Evolutionary conservation across 2,888 invertebrate species (phyloP).

Genomic region (Ganaspis brasiliensis): DNA sequence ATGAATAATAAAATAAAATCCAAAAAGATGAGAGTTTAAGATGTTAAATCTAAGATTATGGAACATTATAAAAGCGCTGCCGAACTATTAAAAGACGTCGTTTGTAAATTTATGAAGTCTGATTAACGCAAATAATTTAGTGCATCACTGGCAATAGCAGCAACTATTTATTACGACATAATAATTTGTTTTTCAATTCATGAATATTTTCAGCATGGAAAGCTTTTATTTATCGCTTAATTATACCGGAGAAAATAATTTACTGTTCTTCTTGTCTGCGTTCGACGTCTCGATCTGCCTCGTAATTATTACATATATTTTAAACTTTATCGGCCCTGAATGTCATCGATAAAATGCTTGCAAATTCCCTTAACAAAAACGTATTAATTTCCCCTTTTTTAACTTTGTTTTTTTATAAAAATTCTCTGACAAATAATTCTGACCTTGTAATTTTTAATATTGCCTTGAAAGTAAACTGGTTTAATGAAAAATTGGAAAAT

Average conservation of each 20-base stretch:
- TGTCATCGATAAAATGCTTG: conserved; percentile 31
- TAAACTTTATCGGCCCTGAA: conserved; percentile 36
- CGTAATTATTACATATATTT: conserved; percentile 44
- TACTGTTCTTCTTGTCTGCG: conserved; percentile 16
- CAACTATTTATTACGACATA: conserved; percentile 9
- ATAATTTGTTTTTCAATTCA: conserved; percentile 28
- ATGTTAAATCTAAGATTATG: background rate
- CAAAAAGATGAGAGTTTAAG: no score
- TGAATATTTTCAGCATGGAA: conserved; percentile 33
- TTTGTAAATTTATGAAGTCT: conserved; percentile 25
- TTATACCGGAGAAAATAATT: conserved; percentile 22
- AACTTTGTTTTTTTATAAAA: background rate
- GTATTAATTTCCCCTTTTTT: background rate
- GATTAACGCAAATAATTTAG: conserved; percentile 10
- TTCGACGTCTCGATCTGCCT: conserved; percentile 32
- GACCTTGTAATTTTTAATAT: no score
- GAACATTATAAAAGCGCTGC: background rate
- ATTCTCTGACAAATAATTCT: no score
- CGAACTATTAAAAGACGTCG: background rate
- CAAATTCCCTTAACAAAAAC: background rate
- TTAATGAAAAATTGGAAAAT: no score
- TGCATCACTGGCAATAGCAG: background rate
- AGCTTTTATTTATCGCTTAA: conserved; percentile 36
- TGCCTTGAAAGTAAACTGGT: background rate
- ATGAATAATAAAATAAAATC: no score